These are phyloP conservation scores for Cephus pulcher DNA, from an alignment of 2,888 invertebrate species.

Conservation along the genomic window DNA sequence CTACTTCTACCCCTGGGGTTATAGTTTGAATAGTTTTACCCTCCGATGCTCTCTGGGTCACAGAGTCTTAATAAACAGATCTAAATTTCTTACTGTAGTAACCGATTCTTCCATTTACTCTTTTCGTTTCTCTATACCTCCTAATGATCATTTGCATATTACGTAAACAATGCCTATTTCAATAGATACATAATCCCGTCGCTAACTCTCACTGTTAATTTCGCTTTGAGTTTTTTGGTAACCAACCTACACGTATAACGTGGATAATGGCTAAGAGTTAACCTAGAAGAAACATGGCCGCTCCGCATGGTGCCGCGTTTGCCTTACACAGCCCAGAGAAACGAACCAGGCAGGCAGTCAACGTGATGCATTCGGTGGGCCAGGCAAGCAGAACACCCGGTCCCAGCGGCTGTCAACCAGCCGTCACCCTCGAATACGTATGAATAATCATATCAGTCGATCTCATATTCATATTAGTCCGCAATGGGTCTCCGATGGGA, in stretches of 20 bases:
- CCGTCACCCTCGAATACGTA: constrained; percentile 51
- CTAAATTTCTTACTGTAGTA: not conserved
- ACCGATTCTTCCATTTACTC: not conserved
- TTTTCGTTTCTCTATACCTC: not conserved
- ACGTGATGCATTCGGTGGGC: constrained; percentile 3
- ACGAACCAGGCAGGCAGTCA: constrained; percentile 12
- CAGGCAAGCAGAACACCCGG: constrained; percentile 19
- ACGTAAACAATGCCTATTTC: not conserved
- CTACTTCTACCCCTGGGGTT: not conserved
- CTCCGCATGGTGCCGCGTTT: constrained; percentile 37
- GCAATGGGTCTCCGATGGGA: constrained; percentile 37
- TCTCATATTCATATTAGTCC: constrained; percentile 31
- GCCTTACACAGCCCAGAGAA: constrained; percentile 40
- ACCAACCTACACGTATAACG: not conserved
- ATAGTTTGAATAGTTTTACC: not conserved
- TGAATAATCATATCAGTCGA: constrained; percentile 56
- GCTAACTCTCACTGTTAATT: not conserved
- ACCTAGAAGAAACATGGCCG: constrained; percentile 12
- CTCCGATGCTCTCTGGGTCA: not conserved
- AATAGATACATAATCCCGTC: not conserved
- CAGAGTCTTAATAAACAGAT: not conserved
- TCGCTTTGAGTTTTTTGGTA: not conserved
- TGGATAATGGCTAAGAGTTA: constrained; percentile 20
- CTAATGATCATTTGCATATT: not conserved
- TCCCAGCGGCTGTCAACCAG: constrained; percentile 57